These are phyloP conservation scores for Zaprionus davidi DNA, from an alignment of 1,140 invertebrate genomes.

Conservation along the genomic window DNA sequence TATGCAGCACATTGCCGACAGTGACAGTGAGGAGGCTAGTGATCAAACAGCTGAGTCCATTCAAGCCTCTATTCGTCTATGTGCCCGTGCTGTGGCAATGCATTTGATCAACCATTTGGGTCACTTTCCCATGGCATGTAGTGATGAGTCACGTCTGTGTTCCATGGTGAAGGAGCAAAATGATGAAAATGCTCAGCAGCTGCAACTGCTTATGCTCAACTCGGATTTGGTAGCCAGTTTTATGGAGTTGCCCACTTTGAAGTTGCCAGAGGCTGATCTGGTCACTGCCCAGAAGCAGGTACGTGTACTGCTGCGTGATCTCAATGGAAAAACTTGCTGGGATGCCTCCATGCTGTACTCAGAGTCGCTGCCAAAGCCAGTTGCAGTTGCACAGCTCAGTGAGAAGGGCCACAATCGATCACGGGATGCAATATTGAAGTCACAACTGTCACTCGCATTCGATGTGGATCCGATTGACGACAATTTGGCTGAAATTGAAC, in stretches of 20 bases:
- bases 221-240: slow-evolving; percentile 94
- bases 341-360: slow-evolving; percentile 95
- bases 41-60: slow-evolving; percentile 84
- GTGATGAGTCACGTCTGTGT: slow-evolving; percentile 90
- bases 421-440: slow-evolving; percentile 70
- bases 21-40: slow-evolving; percentile 77
- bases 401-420: slow-evolving; percentile 34
- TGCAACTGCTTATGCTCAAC: slow-evolving; percentile 94
- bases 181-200: slow-evolving; percentile 87
- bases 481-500: slow-evolving; percentile 95
- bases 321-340: slow-evolving; percentile 98
- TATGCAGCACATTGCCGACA: slow-evolving; percentile 87
- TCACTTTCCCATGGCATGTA: slow-evolving; percentile 93
- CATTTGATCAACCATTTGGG: slow-evolving; percentile 94
- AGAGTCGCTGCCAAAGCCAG: slow-evolving; percentile 85
- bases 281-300: slow-evolving; percentile 89
- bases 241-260: slow-evolving; percentile 93
- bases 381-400: slow-evolving; percentile 30
- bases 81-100: slow-evolving; percentile 89
- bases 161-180: slow-evolving; percentile 96
- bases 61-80: slow-evolving; percentile 86
- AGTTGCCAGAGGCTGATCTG: slow-evolving; percentile 90
- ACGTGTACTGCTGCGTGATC: slow-evolving; percentile 93
- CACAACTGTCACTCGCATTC: slow-evolving; percentile 87
- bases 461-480: slow-evolving; percentile 97